Evolutionary conservation across 2,888 invertebrate species (phyloP), one percentile per base, ranked within the genome.

Genomic region (Erannis defoliaria): DNA sequence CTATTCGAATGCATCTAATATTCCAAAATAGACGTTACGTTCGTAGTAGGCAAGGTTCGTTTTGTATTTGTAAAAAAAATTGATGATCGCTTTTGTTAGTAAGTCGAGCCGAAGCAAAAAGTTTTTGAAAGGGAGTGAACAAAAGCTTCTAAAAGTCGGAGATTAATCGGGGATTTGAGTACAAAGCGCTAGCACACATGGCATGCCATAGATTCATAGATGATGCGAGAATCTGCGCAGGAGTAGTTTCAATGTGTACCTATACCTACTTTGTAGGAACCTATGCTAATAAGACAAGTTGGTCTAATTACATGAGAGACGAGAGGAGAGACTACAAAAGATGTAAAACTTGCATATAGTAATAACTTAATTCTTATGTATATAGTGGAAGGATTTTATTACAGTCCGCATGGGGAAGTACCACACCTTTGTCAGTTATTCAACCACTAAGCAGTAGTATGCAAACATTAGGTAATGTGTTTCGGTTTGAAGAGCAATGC

Each of bases 81-180:
- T 9, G 10, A 21, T 50, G 35, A 23, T n/a, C 65, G 49, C 66
- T 61, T 82, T 85, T 84, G 85, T 85, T 73, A 68, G 67, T 64
- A 77, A 81, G 80, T 80, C 74, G 77, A 78, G 64, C 62, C 72
- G 64, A 64, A 66, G 73, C 76, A 81, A 85, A 88, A 88, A 86
- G 87, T 81, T 1, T 72, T 73, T 82, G 71, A 87, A 88, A 88
- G 87, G 89, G 89, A 84, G 84, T 85, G 87, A 86, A 91, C 90
- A 93, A 93, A 89, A 87, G 90, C 85, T 85, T 80, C 84, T 89
- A 89, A 90, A 91, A 92, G 89, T 89, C 88, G 87, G 86, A 88
- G 92, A 92, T 92, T 92, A 92, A 90, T 90, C 89, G 88, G 85
- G 89, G 89, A 91, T 92, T 92, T 88, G 81, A 82, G 83, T 85